Evolutionary conservation across 2,113 vertebrate species (phyloP).

Genomic region (Taurulus bubalis): DNA sequence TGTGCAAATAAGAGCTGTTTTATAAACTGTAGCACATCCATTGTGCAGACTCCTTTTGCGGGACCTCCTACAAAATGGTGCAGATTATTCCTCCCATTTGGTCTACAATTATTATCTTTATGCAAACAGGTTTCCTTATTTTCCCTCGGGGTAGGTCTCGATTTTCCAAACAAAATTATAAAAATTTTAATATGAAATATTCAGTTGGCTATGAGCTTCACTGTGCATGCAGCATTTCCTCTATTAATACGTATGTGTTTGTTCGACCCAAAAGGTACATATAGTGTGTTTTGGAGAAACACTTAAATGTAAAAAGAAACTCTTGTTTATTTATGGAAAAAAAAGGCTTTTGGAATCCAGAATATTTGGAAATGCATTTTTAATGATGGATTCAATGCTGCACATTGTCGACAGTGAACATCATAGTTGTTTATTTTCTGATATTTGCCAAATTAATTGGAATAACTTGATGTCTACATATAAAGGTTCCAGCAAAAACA

Average conservation of each 20-base stretch:
- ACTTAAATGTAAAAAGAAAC: background rate
- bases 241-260: background rate
- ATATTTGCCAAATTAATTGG: background rate
- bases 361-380: background rate
- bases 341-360: background rate
- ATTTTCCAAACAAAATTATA: slow-evolving; percentile 29
- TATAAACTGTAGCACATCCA: background rate
- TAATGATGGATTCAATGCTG: background rate
- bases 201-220: background rate
- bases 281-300: background rate
- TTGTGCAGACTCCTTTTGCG: background rate
- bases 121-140: slow-evolving; percentile 18
- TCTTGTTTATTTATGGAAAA: background rate
- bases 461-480: background rate
- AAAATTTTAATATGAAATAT: background rate
- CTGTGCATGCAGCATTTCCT: background rate
- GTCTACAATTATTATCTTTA: slow-evolving; percentile 34
- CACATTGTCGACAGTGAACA: background rate
- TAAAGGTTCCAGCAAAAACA: background rate
- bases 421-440: background rate
- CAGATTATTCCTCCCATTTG: slow-evolving; percentile 19
- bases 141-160: background rate
- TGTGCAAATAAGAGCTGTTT: background rate
- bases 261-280: background rate
- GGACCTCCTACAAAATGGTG: background rate